phyloP scores from a whole-genome alignment of 2,888 invertebrate genomes.

The Harpalus rufipes region DNA sequence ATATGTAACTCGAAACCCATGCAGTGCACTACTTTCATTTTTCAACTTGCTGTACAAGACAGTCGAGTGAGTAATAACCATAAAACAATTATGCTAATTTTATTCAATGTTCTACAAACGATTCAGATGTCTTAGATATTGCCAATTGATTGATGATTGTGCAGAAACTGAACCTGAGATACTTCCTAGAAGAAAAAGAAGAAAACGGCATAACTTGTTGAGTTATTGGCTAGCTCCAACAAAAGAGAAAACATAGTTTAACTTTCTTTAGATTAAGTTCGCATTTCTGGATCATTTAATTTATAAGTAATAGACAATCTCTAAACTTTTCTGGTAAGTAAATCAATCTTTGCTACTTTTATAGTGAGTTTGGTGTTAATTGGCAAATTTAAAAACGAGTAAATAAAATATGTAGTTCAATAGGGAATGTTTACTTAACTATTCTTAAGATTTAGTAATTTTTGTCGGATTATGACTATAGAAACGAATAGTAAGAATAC shows the following conservation, averaged over 20 bases:
- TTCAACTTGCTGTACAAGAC: conserved; percentile 23
- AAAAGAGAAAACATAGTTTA: background rate
- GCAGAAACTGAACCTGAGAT: background rate
- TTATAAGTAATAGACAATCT: background rate
- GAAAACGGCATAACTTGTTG: background rate
- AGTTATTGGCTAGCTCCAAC: background rate
- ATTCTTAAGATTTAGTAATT: too few relatives aligned
- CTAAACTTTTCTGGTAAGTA: background rate
- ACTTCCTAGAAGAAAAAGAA: conserved; percentile 2
- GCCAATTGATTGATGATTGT: conserved; percentile 33
- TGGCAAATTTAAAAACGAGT: too few relatives aligned
- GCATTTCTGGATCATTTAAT: background rate
- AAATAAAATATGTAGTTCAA: too few relatives aligned
- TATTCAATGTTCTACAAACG: conserved; percentile 49
- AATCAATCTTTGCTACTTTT: background rate
- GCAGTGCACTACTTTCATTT: conserved; percentile 45
- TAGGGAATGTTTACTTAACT: too few relatives aligned
- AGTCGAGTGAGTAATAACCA: conserved; percentile 26
- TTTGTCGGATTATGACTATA: too few relatives aligned
- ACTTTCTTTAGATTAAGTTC: background rate
- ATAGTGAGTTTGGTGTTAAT: too few relatives aligned
- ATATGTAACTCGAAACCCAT: conserved; percentile 31
- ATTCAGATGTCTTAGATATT: conserved; percentile 30
- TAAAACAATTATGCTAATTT: conserved; percentile 46
- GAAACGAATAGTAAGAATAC: too few relatives aligned